Evolutionary conservation across 35 echinoderm and acorn worm species (phyloP).

Genomic region (Heliocidaris tuberculata): DNA sequence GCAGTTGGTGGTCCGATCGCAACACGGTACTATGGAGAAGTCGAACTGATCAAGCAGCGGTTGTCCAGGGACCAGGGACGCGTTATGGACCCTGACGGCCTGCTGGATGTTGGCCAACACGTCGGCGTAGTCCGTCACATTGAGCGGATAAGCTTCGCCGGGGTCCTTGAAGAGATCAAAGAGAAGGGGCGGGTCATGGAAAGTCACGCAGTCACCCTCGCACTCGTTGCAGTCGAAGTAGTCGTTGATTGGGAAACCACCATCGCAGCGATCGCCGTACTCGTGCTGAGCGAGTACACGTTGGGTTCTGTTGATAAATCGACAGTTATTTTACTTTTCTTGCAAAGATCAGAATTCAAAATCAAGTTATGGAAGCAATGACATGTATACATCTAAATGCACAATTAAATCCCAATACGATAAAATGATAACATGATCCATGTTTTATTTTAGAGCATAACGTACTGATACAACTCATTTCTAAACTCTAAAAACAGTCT

Average conservation of each 20-base stretch:
- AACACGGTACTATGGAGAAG: constrained; percentile 53
- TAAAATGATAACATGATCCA: too few relatives aligned
- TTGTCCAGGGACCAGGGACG: constrained; percentile 21
- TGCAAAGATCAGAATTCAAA: background rate
- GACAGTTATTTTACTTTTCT: background rate
- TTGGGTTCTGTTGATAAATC: background rate
- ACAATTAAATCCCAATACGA: too few relatives aligned
- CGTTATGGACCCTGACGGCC: constrained; percentile 18
- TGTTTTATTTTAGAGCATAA: too few relatives aligned
- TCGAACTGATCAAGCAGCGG: constrained; percentile 13
- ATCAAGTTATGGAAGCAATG: background rate
- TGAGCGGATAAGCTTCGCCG: constrained; percentile 60
- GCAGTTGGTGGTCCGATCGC: constrained; percentile 65
- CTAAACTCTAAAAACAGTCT: too few relatives aligned
- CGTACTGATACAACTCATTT: too few relatives aligned
- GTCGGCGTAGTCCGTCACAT: background rate
- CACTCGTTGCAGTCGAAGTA: constrained; percentile 57
- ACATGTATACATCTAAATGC: background rate
- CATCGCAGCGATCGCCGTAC: constrained; percentile 19
- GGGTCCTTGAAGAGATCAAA: constrained; percentile 65
- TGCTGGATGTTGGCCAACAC: constrained; percentile 44
- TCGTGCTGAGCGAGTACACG: background rate
- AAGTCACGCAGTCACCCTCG: constrained; percentile 38
- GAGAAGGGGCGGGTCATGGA: constrained; percentile 59
- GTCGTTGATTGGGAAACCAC: constrained; percentile 47